A percentile compares a stretch with the other conserved stretches of the same genome.
phyloP scores from a whole-genome alignment of 2,888 invertebrate species.

The Lasioglossum zephyrum region DNA sequence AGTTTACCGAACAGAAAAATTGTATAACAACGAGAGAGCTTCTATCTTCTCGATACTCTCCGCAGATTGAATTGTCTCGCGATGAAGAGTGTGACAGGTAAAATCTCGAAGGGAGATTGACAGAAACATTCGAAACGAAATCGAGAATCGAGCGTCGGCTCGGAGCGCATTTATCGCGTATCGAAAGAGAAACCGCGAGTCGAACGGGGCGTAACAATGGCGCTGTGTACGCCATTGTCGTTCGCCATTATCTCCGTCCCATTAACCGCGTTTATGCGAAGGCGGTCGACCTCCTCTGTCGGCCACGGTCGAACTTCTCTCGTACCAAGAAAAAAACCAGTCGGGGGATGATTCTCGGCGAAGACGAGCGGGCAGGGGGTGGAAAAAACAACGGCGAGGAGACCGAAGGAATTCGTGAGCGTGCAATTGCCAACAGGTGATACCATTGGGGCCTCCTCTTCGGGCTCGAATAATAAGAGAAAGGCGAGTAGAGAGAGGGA shows the following conservation, averaged over 20 bases:
- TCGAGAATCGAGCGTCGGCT: not conserved
- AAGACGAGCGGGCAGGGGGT: constrained; percentile 12
- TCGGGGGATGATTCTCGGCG: constrained; percentile 27
- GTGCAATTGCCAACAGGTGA: constrained; percentile 79
- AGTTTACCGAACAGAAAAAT: not conserved
- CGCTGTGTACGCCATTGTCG: constrained; percentile 63
- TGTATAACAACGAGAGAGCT: not conserved
- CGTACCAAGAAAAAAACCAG: constrained; percentile 30
- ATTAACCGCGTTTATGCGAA: constrained; percentile 67
- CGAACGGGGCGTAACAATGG: constrained; percentile 51
- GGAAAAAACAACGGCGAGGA: constrained; percentile 55
- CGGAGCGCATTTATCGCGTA: constrained; percentile 40
- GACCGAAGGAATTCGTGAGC: constrained; percentile 71
- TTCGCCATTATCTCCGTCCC: constrained; percentile 66
- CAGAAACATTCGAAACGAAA: constrained; percentile 4
- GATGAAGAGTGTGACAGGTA: not conserved
- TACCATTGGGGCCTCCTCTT: constrained; percentile 75
- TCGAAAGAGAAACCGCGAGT: constrained; percentile 64
- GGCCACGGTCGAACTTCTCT: constrained; percentile 52
- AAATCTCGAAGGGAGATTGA: not conserved
- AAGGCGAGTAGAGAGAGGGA: constrained; percentile 59
- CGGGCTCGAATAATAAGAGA: constrained; percentile 76
- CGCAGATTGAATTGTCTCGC: not conserved
- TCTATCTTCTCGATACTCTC: not conserved
- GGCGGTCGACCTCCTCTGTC: constrained; percentile 53